Base-by-base conservation (phyloP, 2,113 vertebrate species). In the Anthoscopus minutus region DNA sequence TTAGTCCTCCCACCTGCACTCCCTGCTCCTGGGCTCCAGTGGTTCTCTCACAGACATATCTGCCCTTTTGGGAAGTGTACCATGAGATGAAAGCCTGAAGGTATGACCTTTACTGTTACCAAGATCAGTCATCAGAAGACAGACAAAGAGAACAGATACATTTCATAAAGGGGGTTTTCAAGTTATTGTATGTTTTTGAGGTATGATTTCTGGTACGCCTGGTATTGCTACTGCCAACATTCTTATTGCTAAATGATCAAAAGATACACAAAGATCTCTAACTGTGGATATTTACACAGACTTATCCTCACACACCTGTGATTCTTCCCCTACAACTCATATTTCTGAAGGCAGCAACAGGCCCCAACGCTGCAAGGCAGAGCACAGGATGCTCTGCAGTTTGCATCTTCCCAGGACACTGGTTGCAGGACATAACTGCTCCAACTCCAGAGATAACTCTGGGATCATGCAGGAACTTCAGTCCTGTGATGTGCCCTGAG, bases 331-430 rank as follows among this genome's bases (percentile, higher is more conserved):
- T 62, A 48, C 23, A 45, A 1, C 14, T 78, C 7, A 0, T 30
- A 10, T 23, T 67, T 51, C 65, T 0, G 6, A 83, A 23, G 37
- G n/a, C 62, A 88, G 58, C 33, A 57, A 30, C 12, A 40, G 35
- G 25, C 23, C 24, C 15, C 48, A 45, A 21, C 14, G 20, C 37
- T 47, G 18, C 65, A 54, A 38, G 0, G 3, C 42, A 28, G 28
- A 73, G 47, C 47, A 42, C 2, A 0, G n/a, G 58, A 31, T 10
- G 11, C 45, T 27, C 40, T 8, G 31, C 0, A 6, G 3, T 33
- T 24, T 35, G 35, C 16, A 33, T 30, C 44, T 31, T 74, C 65
- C 33, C 35, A 44, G 37, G 19, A 73, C 0, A 0, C 21, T 37
- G 50, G 3, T 11, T 66, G 37, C 24, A 48, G 31, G 22, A 53